phyloP scores from a whole-genome alignment of 1,140 invertebrate genomes.

The Trichonephila clavipes region DNA sequence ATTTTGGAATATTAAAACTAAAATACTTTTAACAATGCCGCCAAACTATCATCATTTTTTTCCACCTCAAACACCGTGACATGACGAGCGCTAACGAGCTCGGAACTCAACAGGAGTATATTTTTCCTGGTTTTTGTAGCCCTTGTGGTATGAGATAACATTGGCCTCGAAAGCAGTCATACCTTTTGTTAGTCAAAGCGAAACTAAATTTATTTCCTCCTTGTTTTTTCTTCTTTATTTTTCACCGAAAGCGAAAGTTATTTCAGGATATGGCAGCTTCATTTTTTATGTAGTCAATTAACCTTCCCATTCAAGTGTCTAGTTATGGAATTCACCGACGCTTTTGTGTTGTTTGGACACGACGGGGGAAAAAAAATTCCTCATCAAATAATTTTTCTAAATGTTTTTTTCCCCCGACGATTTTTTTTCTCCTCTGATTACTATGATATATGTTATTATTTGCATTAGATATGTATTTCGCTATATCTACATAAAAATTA shows the following conservation, averaged over 20 bases:
- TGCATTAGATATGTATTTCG: background rate
- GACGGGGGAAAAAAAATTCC: background rate
- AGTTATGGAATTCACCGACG: slow-evolving; percentile 50
- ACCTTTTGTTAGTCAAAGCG: slow-evolving; percentile 42
- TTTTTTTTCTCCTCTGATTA: background rate
- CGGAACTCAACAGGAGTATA: background rate
- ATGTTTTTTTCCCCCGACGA: background rate
- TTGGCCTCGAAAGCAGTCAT: slow-evolving; percentile 61
- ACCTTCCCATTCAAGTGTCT: slow-evolving; percentile 35
- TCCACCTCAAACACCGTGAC: background rate
- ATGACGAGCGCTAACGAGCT: slow-evolving; percentile 28
- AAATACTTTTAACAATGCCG: too few species aligned
- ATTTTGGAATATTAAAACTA: too few species aligned
- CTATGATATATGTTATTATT: background rate
- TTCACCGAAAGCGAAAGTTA: slow-evolving; percentile 46
- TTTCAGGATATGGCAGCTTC: slow-evolving; percentile 56
- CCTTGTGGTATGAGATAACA: slow-evolving; percentile 43
- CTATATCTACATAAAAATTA: background rate
- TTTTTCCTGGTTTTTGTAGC: slow-evolving; percentile 17
- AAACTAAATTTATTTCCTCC: slow-evolving; percentile 57
- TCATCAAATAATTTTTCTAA: background rate
- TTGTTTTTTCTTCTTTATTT: slow-evolving; percentile 43
- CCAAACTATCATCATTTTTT: background rate
- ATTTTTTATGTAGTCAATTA: slow-evolving; percentile 44
- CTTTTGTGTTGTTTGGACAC: slow-evolving; percentile 13